Conservation (phyloP, 30 jellyfish, hydroid and myxozoan genomes). For the Catostylus mosaicus region DNA sequence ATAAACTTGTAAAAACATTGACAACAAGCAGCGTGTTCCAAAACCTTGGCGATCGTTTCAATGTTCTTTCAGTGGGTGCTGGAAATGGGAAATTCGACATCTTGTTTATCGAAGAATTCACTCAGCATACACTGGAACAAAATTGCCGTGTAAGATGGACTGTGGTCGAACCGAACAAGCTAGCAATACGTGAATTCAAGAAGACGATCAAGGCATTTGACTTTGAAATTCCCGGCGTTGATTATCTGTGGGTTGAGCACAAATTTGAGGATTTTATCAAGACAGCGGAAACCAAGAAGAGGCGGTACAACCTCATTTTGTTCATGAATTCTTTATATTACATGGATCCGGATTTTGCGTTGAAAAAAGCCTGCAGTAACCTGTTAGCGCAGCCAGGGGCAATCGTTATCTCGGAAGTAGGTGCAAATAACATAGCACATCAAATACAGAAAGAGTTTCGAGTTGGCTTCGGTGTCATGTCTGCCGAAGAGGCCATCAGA, state of each 20-base stretch:
- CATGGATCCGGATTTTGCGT: conserved; percentile 3
- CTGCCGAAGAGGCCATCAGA: conserved; percentile 4
- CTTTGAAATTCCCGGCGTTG: conserved; percentile 16
- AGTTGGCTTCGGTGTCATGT: neutral
- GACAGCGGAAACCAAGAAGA: neutral
- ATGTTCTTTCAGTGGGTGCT: conserved; percentile 11
- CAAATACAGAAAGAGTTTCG: neutral
- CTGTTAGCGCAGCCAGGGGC: conserved; percentile 9
- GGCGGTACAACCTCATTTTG: conserved; percentile 3
- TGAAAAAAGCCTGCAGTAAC: neutral
- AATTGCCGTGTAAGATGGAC: conserved; percentile 1
- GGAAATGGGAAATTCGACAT: conserved; percentile 7
- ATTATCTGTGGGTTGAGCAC: neutral
- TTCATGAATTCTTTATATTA: conserved; percentile 3
- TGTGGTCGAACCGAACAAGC: conserved; percentile 14
- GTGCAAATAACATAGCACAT: neutral
- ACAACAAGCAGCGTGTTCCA: neutral
- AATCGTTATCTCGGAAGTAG: neutral
- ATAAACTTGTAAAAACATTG: neutral
- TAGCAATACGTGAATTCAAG: conserved; percentile 12
- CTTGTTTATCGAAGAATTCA: conserved; percentile 5
- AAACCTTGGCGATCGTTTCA: neutral
- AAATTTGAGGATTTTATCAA: conserved; percentile 7
- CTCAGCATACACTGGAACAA: neutral
- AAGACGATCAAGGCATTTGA: conserved; percentile 6